Conservation (phyloP, 2,797 vertebrate species). For the Scleropages formosus region DNA sequence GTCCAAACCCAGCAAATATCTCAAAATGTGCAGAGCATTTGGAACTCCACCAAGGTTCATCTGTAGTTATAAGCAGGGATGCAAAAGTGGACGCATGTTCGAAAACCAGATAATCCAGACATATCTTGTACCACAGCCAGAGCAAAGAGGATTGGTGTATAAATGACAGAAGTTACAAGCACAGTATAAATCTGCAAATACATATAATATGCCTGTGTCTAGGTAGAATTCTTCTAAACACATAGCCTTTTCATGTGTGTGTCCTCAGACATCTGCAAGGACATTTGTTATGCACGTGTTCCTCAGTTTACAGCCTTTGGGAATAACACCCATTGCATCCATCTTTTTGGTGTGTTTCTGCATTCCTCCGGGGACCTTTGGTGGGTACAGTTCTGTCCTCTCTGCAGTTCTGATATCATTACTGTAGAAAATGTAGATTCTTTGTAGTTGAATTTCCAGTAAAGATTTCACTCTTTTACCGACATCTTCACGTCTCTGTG, state of each 20-base stretch:
- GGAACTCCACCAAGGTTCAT: conserved; percentile 3
- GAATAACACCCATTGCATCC: conserved; percentile 44
- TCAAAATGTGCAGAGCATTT: background rate
- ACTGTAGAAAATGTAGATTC: background rate
- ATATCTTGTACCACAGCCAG: background rate
- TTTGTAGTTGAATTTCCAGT: conserved; percentile 17
- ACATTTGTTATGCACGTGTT: conserved; percentile 48
- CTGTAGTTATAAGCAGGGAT: background rate
- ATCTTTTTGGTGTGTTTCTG: conserved; percentile 38
- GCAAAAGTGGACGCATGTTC: background rate
- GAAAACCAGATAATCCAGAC: background rate
- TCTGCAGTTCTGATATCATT: conserved; percentile 27
- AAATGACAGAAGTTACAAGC: background rate
- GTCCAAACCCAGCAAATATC: background rate
- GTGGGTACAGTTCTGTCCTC: conserved; percentile 23
- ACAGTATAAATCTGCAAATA: background rate
- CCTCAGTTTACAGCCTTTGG: conserved; percentile 35
- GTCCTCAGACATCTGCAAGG: conserved; percentile 40
- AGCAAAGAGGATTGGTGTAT: background rate
- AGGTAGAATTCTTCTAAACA: conserved; percentile 38
- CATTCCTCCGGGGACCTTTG: conserved; percentile 31
- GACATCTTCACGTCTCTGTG: conserved; percentile 2
- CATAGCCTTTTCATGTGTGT: conserved; percentile 41
- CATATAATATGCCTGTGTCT: conserved; percentile 1
- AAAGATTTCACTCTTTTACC: conserved; percentile 23